Base-by-base conservation (phyloP, 2,797 vertebrate species). In the Crenuchus spilurus region DNA sequence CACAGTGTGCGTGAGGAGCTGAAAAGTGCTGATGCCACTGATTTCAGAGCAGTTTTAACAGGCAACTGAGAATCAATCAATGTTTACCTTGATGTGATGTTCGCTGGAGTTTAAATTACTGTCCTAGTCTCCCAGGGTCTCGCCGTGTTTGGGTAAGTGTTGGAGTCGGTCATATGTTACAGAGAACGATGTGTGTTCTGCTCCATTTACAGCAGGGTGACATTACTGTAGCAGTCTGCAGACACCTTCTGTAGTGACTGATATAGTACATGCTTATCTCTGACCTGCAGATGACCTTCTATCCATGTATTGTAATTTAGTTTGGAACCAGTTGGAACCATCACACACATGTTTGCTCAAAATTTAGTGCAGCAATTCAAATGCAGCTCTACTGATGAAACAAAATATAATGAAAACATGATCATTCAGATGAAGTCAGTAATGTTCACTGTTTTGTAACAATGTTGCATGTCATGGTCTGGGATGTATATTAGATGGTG, bases 21-120 rank as follows among this genome's bases (percentile, higher is more conserved):
- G 14, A 35, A 39, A 65, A 54, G 52, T 82, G 80, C 74, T 89
- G 86, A 88, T 83, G 75, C 82, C 81, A 74, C 80, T 70, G 75
- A 69, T 84, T 69, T 66, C 65, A 48, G 26, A 22, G 54, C 44
- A 63, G 24, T 63, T 69, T 58, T 49, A 80, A 75, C 67, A 8
- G 74, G 44, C 81, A 70, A 60, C 26, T 1, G 62, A 62, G 80
- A 84, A 90, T 89, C 80, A 84, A 85, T 87, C 84, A 84, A 73
- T 77, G 74, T 85, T 87, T 86, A 78, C 80, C 83, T 84, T 83
- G 77, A 87, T 75, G 24, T 89, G 82, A 70, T 62, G 68, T 62
- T 69, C 41, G 49, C 30, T 42, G 28, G 57, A 64, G 28, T 22
- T 49, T 55, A 74, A 54, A 70, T 35, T 42, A 57, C 63, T 58